Evolutionary conservation across 2,113 vertebrate genomes (phyloP).

Genomic region (Clarias batrachus): DNA sequence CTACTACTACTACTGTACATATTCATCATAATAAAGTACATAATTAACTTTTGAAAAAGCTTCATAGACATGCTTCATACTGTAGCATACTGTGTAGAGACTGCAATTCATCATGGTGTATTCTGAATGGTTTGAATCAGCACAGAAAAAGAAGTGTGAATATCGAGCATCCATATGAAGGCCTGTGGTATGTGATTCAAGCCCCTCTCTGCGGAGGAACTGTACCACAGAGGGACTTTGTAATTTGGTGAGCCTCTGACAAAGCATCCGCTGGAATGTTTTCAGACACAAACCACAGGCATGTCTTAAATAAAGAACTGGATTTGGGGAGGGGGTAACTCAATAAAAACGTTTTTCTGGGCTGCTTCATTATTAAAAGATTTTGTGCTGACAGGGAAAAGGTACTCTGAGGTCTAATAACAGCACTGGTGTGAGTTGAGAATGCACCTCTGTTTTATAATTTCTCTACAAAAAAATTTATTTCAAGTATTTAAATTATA

Average conservation of each 20-base stretch:
- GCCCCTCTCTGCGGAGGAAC: conserved; percentile 48
- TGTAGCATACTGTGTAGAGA: too few relatives aligned
- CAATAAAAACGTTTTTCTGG: conserved; percentile 30
- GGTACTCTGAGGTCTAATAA: not conserved
- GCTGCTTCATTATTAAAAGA: conserved; percentile 27
- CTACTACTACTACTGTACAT: not conserved
- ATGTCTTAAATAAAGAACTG: conserved; percentile 66
- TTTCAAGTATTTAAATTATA: not conserved
- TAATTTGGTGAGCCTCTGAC: conserved; percentile 49
- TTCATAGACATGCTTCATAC: not conserved
- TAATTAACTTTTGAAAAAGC: not conserved
- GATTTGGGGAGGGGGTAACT: conserved; percentile 28
- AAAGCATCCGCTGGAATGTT: conserved; percentile 54
- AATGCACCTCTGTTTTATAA: not conserved
- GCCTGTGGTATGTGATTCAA: conserved; percentile 10
- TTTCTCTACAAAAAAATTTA: not conserved
- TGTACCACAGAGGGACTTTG: conserved; percentile 29
- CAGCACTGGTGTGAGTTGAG: not conserved
- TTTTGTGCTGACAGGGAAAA: conserved; percentile 35
- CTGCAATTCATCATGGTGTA: not conserved
- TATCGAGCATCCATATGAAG: not conserved
- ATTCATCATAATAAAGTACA: too few relatives aligned
- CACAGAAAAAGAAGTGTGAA: not conserved
- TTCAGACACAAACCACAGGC: conserved; percentile 52
- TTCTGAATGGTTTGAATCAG: not conserved